These are phyloP conservation scores for Agriopis leucophaearia DNA, from an alignment of 2,888 invertebrate genomes.

Conservation along the genomic window DNA sequence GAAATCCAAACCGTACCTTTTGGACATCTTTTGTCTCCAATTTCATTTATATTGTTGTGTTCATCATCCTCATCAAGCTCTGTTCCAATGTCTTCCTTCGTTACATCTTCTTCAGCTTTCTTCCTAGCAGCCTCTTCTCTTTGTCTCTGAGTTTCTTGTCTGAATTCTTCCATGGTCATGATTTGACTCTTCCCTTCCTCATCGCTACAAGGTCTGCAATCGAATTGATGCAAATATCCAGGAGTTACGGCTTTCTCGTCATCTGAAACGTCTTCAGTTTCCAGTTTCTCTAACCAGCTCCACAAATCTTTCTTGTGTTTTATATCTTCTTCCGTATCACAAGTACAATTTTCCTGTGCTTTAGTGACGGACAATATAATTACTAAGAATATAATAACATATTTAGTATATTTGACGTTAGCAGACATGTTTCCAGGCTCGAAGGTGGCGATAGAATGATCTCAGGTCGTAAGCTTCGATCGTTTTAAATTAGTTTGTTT, in stretches of 20 bases:
- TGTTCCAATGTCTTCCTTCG: neutral
- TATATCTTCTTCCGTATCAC: slow-evolving; percentile 11
- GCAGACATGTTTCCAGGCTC: neutral
- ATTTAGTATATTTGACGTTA: neutral
- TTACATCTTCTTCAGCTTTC: neutral
- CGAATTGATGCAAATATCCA: slow-evolving; percentile 8
- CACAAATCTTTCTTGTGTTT: slow-evolving; percentile 2
- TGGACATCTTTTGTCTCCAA: slow-evolving; percentile 1
- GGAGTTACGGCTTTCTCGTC: neutral
- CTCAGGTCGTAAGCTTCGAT: neutral
- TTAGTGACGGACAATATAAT: neutral
- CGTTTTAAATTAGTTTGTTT: neutral
- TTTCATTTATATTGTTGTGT: neutral
- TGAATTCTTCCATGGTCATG: slow-evolving; percentile 1
- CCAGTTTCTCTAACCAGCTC: slow-evolving; percentile 1
- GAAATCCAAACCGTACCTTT: neutral
- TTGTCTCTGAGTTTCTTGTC: neutral
- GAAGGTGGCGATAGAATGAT: neutral
- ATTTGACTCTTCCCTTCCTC: neutral
- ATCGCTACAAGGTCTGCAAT: slow-evolving; percentile 3
- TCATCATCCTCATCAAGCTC: too few relatives aligned
- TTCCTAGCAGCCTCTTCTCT: neutral
- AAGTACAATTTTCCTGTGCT: slow-evolving; percentile 2
- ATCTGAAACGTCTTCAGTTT: neutral
- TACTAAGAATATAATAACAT: neutral